phyloP scores from a whole-genome alignment of 2,888 invertebrate species.

The Erebia epiphron region DNA sequence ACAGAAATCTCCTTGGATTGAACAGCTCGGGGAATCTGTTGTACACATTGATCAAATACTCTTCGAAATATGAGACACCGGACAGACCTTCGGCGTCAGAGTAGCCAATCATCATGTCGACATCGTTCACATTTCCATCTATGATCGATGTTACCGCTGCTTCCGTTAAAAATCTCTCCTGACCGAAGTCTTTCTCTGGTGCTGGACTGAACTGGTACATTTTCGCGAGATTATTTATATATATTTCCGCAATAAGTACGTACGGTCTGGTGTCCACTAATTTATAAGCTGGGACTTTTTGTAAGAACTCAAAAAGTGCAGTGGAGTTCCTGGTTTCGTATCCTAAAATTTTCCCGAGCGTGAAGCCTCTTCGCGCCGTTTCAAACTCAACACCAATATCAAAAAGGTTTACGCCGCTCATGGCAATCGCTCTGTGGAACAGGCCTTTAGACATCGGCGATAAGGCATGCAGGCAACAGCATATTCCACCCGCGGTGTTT shows the following conservation, averaged over 20 bases:
- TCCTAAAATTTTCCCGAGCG: constrained; percentile 54
- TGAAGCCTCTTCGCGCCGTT: constrained; percentile 51
- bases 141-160: constrained; percentile 48
- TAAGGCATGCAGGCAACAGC: constrained; percentile 52
- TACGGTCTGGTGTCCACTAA: constrained; percentile 47
- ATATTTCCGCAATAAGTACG: constrained; percentile 50
- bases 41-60: constrained; percentile 39
- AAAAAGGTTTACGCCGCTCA: constrained; percentile 84
- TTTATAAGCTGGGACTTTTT: constrained; percentile 51
- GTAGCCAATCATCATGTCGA: constrained; percentile 87
- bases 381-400: constrained; percentile 54
- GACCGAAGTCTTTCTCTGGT: constrained; percentile 58
- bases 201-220: constrained; percentile 58
- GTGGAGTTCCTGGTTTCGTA: constrained; percentile 52
- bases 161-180: constrained; percentile 52
- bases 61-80: constrained; percentile 38
- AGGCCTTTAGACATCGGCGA: constrained; percentile 62
- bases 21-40: constrained; percentile 53
- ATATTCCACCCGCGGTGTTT: constrained; percentile 62
- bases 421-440: constrained; percentile 79
- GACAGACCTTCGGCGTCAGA: constrained; percentile 85
- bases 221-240: constrained; percentile 46
- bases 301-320: constrained; percentile 55
- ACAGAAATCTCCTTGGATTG: constrained; percentile 52
- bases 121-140: constrained; percentile 70